These are phyloP conservation scores for Drosophila sp. DNA, from an alignment of 1,140 invertebrate species.

Conservation along the genomic window DNA sequence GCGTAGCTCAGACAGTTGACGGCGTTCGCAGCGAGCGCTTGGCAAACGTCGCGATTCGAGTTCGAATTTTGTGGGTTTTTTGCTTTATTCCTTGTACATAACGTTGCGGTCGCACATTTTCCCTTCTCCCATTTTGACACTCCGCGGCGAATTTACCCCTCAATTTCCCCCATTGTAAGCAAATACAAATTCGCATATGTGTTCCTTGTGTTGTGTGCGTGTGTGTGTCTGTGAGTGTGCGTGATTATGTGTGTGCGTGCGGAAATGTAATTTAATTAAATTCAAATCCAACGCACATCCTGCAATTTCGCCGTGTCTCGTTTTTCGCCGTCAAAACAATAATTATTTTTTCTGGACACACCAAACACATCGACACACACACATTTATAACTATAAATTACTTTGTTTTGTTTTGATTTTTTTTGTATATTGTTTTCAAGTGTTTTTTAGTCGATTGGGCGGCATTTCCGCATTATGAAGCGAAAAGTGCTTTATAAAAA, in stretches of 20 bases:
- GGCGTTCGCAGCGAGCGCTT: conserved; percentile 70
- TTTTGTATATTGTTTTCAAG: no score
- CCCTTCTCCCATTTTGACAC: neutral
- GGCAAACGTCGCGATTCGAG: conserved; percentile 60
- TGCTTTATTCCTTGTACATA: neutral
- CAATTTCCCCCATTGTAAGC: conserved; percentile 16
- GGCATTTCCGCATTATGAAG: conserved; percentile 68
- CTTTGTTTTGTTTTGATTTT: conserved; percentile 2
- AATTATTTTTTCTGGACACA: conserved; percentile 20
- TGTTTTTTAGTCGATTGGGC: conserved; percentile 51
- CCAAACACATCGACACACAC: conserved; percentile 5
- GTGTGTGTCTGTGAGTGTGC: conserved; percentile 4
- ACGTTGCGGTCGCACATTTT: neutral
- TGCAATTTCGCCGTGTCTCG: conserved; percentile 43
- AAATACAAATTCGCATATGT: conserved; percentile 2
- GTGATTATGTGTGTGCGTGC: conserved; percentile 23
- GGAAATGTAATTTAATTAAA: conserved; percentile 10
- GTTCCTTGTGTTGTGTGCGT: neutral
- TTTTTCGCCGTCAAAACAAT: conserved; percentile 13
- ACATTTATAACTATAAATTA: neutral
- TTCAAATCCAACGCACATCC: conserved; percentile 25
- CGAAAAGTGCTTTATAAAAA: conserved; percentile 47
- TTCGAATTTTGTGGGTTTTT: conserved; percentile 28
- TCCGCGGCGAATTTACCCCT: neutral
- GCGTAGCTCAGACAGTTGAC: conserved; percentile 76